Base-by-base conservation (phyloP, 1,140 invertebrate species). In the Panulirus ornatus region DNA sequence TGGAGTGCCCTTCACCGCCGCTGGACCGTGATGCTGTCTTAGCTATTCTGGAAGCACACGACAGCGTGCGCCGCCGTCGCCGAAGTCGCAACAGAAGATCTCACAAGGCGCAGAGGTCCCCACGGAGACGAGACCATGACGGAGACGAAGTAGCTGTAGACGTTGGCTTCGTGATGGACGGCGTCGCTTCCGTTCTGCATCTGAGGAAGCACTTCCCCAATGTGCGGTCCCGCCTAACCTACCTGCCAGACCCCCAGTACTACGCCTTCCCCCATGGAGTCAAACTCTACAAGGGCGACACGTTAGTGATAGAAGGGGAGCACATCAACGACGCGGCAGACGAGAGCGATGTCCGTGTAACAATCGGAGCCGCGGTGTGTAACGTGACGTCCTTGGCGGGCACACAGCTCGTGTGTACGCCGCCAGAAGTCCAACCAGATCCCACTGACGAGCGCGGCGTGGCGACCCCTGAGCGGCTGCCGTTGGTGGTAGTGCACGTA, bases 81-180 rank as follows among this genome's bases (percentile, higher is more conserved):
- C 98, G 93, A 97, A 97, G 0, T 98, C 97, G 92, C 98, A 98
- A 36, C 95, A 97, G 9, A 96, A 98, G 22, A 96, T 96, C 93
- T 92, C 94, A 63, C 94, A 95, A 91, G 89, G 92, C 71, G 40
- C 75, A 51, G 78, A 58, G 89, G 27, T 81, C 51, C 22, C 79
- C 58, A 44, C 79, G 86, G 22, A 75, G 89, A 58, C 88, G 88
- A 92, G 95, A 95, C 63, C 94, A 96, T 86, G 87, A 78, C 78
- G 93, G 92, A n/a, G 93, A 93, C 78, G 93, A 93, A 81, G 92
- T 95, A 30, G 92, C 92, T 34, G 91, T 95, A 1, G 94, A 95
- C 92, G 96, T 99, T 86, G 98, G 97, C 22, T 99, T 99, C 94
- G 95, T 97, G 6, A 99, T 99, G 98, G 99, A 99, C 93, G 97